Evolutionary conservation across 2,888 invertebrate genomes (phyloP), one percentile per base, ranked within the genome.

Genomic region (Hirtodrosophila confusa): DNA sequence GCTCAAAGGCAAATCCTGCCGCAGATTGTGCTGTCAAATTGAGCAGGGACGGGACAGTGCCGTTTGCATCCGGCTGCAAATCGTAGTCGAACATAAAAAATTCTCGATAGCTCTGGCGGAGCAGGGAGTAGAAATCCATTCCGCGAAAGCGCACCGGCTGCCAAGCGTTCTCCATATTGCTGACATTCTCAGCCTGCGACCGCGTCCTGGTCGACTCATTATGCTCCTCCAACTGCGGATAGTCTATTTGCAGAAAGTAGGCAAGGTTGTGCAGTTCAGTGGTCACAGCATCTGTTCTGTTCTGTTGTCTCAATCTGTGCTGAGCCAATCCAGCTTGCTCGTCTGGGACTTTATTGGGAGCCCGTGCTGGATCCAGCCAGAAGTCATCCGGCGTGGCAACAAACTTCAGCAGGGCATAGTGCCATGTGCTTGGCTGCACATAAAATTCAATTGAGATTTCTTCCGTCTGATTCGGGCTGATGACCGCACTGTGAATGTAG

Each of bases 1-100:
- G 92, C 57, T 93, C 93, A 88, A 97, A 96, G 69, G 94, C 93
- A 51, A 97, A 92, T 0, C 94, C 93, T 40, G 94, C 93, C 29
- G 94, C 93, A 75, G 93, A 93, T 1, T 93, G 92, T 3, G 94
- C 94, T 8, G 95, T 94, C 43, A 97, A 88, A 86, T 96, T 95
- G 24, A 97, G 90, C 4, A 94, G 89, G 51, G 94, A 93, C 0
- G 95, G 94, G 4, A 94, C 93, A 27, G 94, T 94, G 9, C 94
- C 94, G 66, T 95, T 93, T 51, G 93, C 93, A n/a, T 93, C 93
- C 0, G 93, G 93, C 2, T 95, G 93, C 47, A 96, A 91, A 69
- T 96, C 95, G 89, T 94, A 96, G 60, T 95, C 95, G 87, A 95
- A 96, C 44, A 94, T 93, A 88, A 96, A 96, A 87, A 95, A 96